Base-by-base conservation (phyloP, 2,797 vertebrate genomes). In the Synanceia verrucosa region DNA sequence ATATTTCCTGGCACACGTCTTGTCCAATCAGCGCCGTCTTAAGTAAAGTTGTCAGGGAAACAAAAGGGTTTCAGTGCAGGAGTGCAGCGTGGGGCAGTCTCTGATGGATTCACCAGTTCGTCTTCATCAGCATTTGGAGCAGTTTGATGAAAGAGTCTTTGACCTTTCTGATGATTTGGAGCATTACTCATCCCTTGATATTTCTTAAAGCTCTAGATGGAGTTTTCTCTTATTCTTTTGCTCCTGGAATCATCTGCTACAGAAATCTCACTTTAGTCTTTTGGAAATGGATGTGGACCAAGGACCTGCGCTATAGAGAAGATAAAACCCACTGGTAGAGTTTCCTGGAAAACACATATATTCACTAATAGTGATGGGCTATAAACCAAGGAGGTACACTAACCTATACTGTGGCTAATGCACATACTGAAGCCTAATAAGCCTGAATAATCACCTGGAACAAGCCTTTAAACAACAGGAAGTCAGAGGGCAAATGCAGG, bases 151-250 rank as follows among this genome's bases (percentile, higher is more conserved):
- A 87, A 86, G 80, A 78, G 18, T 59, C 72, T 48, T 58, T 83
- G 84, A 90, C 84, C 88, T 83, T 74, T 82, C 65, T 65, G 44
- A 62, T 83, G 76, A 79, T 86, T 88, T 88, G 82, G 81, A 92
- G 77, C 74, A 75, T 78, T 70, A 79, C 60, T 86, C 83, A 86
- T 81, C 63, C 59, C 36, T 65, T 43, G 57, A 43, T 65, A 55
- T 70, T 87, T 79, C 60, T 65, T 50, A 51, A 69, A 62, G 36
- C 69, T 66, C 61, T 64, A 44, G 23, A 28, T 76, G 62, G 55
- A 85, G 57, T 65, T 66, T 73, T 69, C 44, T 67, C 41, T 58
- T 75, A 11, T 26, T 31, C 18, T 69, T 28, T 28, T 60, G 47
- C 6, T 13, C 48, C 61, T 62, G 61, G 26, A 75, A 43, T 88